phyloP scores from a whole-genome alignment of 1,140 invertebrate species.

The Ridgeia piscesae region DNA sequence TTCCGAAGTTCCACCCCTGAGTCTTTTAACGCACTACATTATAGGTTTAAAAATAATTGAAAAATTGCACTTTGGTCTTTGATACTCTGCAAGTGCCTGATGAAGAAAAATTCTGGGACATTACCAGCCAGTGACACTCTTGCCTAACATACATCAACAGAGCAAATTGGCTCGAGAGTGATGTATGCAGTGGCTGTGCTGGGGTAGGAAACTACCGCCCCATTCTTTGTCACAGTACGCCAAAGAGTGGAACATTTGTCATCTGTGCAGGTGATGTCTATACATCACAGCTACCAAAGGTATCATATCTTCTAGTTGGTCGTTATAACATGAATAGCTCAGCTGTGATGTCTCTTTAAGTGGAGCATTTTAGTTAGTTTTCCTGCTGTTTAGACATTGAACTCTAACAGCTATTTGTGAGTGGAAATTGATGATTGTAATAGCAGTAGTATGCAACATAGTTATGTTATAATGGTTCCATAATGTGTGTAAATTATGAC shows the following conservation, averaged over 20 bases:
- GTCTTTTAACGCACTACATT: no score
- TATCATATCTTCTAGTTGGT: not conserved
- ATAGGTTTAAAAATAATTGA: not conserved
- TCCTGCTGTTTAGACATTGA: not conserved
- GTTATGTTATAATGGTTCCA: not conserved
- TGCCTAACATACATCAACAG: no score
- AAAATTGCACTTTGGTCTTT: not conserved
- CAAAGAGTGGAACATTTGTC: not conserved
- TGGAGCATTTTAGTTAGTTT: not conserved
- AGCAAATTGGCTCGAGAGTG: not conserved
- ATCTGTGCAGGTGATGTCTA: not conserved
- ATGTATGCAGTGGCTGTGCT: not conserved
- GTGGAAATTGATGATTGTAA: not conserved
- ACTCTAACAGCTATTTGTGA: not conserved
- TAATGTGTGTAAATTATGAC: not conserved
- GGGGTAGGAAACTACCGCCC: not conserved
- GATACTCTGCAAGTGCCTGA: not conserved
- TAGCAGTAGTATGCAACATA: no score
- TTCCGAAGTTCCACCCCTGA: no score
- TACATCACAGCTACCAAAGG: not conserved
- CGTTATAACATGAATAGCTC: not conserved
- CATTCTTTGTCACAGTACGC: not conserved
- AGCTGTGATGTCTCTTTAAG: not conserved
- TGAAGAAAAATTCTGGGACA: not conserved
- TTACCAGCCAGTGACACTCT: no score